Evolutionary conservation across 2,888 invertebrate genomes (phyloP).

Genomic region (Coleophora deauratella): DNA sequence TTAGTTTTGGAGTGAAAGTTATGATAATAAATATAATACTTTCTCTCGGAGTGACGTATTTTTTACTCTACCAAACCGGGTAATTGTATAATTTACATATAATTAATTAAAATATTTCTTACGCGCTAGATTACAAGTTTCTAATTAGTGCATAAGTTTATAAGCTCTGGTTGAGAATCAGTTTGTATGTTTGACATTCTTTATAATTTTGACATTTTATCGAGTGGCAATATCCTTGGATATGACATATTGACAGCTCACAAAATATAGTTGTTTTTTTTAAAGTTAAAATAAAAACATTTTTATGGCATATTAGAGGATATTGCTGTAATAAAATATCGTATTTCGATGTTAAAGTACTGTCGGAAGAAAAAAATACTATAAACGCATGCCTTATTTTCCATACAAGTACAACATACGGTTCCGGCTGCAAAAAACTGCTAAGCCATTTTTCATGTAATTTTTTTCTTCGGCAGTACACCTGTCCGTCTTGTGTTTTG

Average conservation of each 20-base stretch:
- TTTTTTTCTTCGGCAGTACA: slow-evolving; percentile 17
- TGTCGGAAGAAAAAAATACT: slow-evolving; percentile 6
- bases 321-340: too few relatives aligned
- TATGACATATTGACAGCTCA: slow-evolving; percentile 8
- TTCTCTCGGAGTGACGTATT: slow-evolving; percentile 8
- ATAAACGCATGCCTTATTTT: slow-evolving; percentile 7
- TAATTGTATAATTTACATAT: slow-evolving; percentile 59
- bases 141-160: slow-evolving; percentile 50
- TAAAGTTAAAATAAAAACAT: neutral
- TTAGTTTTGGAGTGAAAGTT: too few relatives aligned
- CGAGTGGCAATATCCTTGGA: slow-evolving; percentile 20
- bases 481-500: slow-evolving; percentile 21
- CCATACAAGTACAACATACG: too few relatives aligned
- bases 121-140: slow-evolving; percentile 52
- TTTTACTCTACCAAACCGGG: slow-evolving; percentile 7
- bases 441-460: neutral
- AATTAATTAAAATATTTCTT: slow-evolving; percentile 55
- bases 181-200: slow-evolving; percentile 32
- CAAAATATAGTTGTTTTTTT: neutral
- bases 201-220: slow-evolving; percentile 53
- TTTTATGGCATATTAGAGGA: slow-evolving; percentile 9
- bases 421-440: too few relatives aligned
- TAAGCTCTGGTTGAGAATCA: slow-evolving; percentile 54
- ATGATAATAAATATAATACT: too few relatives aligned
- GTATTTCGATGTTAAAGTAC: slow-evolving; percentile 8